A percentile compares a stretch with the other conserved stretches of the same genome.
Evolutionary conservation across 92 coral and sea anemone species (phyloP).

Genomic region (Muricea muricata): DNA sequence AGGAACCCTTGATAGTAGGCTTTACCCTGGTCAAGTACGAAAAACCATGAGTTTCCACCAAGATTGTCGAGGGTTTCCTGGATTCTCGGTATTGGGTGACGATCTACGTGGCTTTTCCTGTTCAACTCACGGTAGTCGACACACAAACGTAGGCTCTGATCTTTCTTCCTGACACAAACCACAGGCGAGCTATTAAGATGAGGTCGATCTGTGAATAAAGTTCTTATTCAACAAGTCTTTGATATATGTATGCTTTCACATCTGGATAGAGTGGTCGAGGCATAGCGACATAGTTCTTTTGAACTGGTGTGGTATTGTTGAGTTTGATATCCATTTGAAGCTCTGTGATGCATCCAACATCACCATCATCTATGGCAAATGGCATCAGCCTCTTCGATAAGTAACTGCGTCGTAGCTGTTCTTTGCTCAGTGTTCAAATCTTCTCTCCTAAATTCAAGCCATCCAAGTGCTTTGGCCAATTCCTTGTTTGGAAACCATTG

Average conservation of each 20-base stretch:
- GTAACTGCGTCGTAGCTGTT: constrained; percentile 15
- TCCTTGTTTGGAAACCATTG: not conserved
- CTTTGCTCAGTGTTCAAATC: constrained; percentile 46
- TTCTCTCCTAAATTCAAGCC: constrained; percentile 57
- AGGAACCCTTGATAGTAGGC: constrained; percentile 77
- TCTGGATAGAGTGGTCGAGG: constrained; percentile 53
- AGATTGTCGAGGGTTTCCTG: constrained; percentile 68
- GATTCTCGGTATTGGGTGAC: constrained; percentile 73
- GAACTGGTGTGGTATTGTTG: constrained; percentile 71
- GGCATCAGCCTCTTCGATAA: constrained; percentile 57
- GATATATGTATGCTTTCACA: constrained; percentile 33
- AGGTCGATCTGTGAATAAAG: constrained; percentile 54
- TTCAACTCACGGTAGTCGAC: constrained; percentile 69
- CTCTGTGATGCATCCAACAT: constrained; percentile 58
- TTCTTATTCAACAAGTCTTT: constrained; percentile 62
- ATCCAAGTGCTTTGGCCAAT: too few relatives aligned
- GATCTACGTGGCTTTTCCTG: constrained; percentile 61
- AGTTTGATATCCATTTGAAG: constrained; percentile 62
- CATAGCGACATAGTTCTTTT: constrained; percentile 68
- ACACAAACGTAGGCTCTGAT: constrained; percentile 68
- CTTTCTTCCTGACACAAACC: constrained; percentile 70
- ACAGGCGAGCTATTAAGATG: constrained; percentile 70
- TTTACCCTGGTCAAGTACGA: constrained; percentile 73
- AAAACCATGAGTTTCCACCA: constrained; percentile 74
- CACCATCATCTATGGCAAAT: constrained; percentile 67